Evolutionary conservation across 1,140 invertebrate species (phyloP).

Genomic region (Apolygus lucorum): DNA sequence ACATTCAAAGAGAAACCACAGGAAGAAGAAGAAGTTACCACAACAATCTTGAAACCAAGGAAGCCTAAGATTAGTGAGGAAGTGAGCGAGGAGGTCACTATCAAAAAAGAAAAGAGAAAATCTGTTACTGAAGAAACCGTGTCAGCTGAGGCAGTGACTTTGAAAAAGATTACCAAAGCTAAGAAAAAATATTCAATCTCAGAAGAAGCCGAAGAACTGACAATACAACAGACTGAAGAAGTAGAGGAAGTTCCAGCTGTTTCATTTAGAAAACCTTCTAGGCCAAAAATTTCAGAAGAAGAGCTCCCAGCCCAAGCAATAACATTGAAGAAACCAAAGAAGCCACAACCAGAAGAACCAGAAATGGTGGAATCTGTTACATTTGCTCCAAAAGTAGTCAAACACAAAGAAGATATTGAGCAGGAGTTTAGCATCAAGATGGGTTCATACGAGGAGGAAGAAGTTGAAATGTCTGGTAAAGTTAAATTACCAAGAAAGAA

Average conservation of each 20-base stretch:
- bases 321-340: constrained; percentile 34
- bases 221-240: constrained; percentile 23
- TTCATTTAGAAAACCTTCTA: constrained; percentile 19
- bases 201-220: constrained; percentile 36
- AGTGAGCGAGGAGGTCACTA: constrained; percentile 32
- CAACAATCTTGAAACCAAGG: neutral
- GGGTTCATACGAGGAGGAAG: constrained; percentile 74
- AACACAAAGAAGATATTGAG: constrained; percentile 54
- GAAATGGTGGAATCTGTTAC: constrained; percentile 31
- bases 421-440: constrained; percentile 75
- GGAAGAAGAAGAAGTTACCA: constrained; percentile 19
- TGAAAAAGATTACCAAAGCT: constrained; percentile 31
- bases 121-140: constrained; percentile 38
- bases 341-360: constrained; percentile 31
- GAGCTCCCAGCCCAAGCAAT: constrained; percentile 42
- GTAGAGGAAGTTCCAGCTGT: neutral
- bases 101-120: constrained; percentile 33
- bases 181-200: constrained; percentile 33
- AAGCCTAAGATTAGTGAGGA: constrained; percentile 30
- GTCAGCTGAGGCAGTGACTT: constrained; percentile 34
- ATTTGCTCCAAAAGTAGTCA: constrained; percentile 31
- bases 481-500: constrained; percentile 61
- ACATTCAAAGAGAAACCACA: constrained; percentile 15
- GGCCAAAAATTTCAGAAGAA: constrained; percentile 35
- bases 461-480: constrained; percentile 72